Base-by-base conservation (phyloP, 2,888 invertebrate genomes). In the Drosophila algonquin region DNA sequence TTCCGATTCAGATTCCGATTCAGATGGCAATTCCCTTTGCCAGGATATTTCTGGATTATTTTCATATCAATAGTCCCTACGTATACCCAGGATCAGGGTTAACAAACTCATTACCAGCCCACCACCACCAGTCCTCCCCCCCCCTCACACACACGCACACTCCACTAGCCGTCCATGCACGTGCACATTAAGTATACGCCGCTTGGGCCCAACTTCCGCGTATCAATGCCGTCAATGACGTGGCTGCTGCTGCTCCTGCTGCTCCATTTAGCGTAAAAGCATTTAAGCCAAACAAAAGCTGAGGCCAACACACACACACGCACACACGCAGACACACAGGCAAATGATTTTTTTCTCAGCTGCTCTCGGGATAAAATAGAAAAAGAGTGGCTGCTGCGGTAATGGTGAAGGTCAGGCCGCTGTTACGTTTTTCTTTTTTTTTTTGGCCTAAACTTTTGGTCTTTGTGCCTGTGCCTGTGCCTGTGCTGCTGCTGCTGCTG, bases 321-420 rank as follows among this genome's bases (percentile, higher is more conserved):
- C n/a, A 61, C 54, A 73, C 71, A 74, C 18, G 1, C 18, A 18
- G 18, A 18, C 18, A 18, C 73, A 46, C 14, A 54, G 56, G 52
- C 51, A 63, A 27, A 24, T 48, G 40, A 46, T 48, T 55, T 62
- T 55, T 67, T 52, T 65, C 7, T 18, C 47, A 9, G 10, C 60
- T 58, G 32, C 30, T 59, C 58, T 45, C 48, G 21, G 12, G 40
- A 69, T 44, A 44, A 47, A 57, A 21, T 53, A 44, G 30, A 54
- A 47, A 59, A 52, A 74, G 69, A 72, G 74, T 74, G 59, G 59
- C 4, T 40, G 40, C 63, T 83, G 87, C 79, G 73, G 75, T 87
- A 80, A 85, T 85, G 85, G 69, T 87, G 85, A 85, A 85, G 85
- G 85, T 85, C 85, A 85, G 87, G 74, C 76, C 57, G 74, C 71